Percentiles rank a stretch among this genome's conserved stretches.
phyloP scores from a whole-genome alignment of 2,888 invertebrate genomes.

The Crematogaster levior region DNA sequence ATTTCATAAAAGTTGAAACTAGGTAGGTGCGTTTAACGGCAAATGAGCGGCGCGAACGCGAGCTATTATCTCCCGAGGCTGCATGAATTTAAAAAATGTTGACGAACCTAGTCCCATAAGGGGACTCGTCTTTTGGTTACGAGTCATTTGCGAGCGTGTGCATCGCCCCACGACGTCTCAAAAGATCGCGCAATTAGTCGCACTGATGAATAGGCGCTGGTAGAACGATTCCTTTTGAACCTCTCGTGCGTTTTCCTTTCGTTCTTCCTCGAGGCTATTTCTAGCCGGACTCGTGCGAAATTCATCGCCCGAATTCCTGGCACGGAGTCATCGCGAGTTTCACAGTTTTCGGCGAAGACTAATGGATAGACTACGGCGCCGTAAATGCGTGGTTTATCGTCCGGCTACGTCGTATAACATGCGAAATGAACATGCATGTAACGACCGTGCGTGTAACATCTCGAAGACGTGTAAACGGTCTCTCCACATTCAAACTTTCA shows the following conservation, averaged over 20 bases:
- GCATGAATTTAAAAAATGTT: constrained; percentile 41
- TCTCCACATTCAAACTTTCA: neutral
- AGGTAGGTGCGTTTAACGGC: neutral
- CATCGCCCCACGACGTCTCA: constrained; percentile 3
- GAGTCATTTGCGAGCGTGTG: neutral
- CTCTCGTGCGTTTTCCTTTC: constrained; percentile 28
- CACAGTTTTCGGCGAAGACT: constrained; percentile 46
- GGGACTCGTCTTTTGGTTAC: constrained; percentile 13
- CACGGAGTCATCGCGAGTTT: constrained; percentile 36
- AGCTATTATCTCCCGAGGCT: constrained; percentile 15
- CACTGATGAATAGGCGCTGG: constrained; percentile 29
- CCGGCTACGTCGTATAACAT: constrained; percentile 21
- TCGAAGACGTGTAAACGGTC: neutral
- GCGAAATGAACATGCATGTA: constrained; percentile 2
- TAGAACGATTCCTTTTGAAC: constrained; percentile 41
- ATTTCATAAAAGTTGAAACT: neutral
- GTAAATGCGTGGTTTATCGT: constrained; percentile 41
- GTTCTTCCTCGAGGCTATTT: constrained; percentile 31
- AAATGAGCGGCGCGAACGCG: constrained; percentile 12
- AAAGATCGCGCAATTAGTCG: constrained; percentile 50
- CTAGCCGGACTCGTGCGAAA: constrained; percentile 44
- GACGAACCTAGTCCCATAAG: neutral
- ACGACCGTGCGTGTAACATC: constrained; percentile 5
- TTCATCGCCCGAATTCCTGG: constrained; percentile 45
- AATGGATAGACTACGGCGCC: constrained; percentile 43